Conservation (phyloP, 1,140 invertebrate species). For the Philopotamus ludificatus region DNA sequence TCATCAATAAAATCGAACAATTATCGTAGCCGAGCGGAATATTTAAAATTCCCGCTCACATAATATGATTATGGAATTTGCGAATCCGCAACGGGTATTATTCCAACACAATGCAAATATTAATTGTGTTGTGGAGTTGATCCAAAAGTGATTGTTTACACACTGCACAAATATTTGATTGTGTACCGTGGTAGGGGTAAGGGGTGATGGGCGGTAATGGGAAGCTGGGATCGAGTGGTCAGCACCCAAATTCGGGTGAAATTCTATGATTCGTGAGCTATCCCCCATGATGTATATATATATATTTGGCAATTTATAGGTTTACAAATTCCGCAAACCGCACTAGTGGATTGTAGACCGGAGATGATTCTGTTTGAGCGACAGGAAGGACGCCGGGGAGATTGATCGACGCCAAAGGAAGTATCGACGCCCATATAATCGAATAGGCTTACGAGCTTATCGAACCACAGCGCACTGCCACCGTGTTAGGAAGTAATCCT, state of each 20-base stretch:
- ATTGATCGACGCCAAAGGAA: slow-evolving; percentile 23
- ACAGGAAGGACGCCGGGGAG: neutral
- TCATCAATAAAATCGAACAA: too few relatives aligned
- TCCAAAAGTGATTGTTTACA: neutral
- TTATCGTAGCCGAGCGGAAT: too few relatives aligned
- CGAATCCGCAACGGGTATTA: neutral
- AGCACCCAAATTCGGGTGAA: slow-evolving; percentile 1
- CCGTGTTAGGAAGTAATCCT: too few relatives aligned
- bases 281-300: neutral
- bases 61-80: too few relatives aligned
- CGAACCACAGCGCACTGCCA: too few relatives aligned
- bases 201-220: too few relatives aligned
- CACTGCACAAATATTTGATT: too few relatives aligned
- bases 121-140: neutral
- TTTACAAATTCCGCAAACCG: neutral
- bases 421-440: slow-evolving; percentile 9
- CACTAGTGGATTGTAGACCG: neutral
- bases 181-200: too few relatives aligned
- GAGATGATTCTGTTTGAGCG: slow-evolving; percentile 15
- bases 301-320: slow-evolving; percentile 16
- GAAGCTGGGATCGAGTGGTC: neutral
- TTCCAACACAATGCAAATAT: slow-evolving; percentile 7
- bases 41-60: too few relatives aligned
- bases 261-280: neutral
- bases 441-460: slow-evolving; percentile 16